Percentiles rank a stretch among this genome's conserved stretches.
Evolutionary conservation across 2,888 invertebrate genomes (phyloP).

Genomic region (Drosophila nigricruria): DNA sequence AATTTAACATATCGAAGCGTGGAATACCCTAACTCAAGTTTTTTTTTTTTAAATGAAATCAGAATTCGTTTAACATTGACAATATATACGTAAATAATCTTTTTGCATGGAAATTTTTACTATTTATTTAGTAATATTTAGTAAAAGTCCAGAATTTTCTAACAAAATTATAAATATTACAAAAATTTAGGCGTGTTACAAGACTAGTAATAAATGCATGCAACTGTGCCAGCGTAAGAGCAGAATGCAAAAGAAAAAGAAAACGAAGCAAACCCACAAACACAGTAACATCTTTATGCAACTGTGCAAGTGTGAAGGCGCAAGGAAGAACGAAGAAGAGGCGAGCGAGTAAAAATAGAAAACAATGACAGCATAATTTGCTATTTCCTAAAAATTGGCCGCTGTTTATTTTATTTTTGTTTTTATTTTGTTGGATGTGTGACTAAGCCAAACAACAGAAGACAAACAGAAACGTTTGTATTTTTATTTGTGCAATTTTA

Average conservation of each 20-base stretch:
- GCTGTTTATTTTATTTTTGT: slow-evolving; percentile 27
- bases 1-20: not conserved
- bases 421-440: slow-evolving; percentile 13
- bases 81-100: not conserved
- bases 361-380: slow-evolving; percentile 34
- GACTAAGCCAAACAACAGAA: slow-evolving; percentile 30
- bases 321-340: slow-evolving; percentile 1
- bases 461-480: slow-evolving; percentile 1
- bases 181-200: too few species aligned
- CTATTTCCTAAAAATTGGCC: slow-evolving; percentile 22
- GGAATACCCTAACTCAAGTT: not conserved
- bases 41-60: not conserved
- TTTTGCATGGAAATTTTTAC: not conserved
- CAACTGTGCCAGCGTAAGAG: not conserved
- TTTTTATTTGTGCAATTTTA: slow-evolving; percentile 6
- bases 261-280: not conserved
- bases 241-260: not conserved
- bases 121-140: too few species aligned
- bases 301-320: not conserved
- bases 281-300: slow-evolving; percentile 1
- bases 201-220: not conserved
- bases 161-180: too few species aligned
- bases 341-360: slow-evolving; percentile 6
- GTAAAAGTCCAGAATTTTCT: too few species aligned
- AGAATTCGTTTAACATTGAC: not conserved